A percentile compares a stretch with the other conserved stretches of the same genome.
phyloP scores from a whole-genome alignment of 2,797 vertebrate species.

The Paramormyrops hopkinsi region DNA sequence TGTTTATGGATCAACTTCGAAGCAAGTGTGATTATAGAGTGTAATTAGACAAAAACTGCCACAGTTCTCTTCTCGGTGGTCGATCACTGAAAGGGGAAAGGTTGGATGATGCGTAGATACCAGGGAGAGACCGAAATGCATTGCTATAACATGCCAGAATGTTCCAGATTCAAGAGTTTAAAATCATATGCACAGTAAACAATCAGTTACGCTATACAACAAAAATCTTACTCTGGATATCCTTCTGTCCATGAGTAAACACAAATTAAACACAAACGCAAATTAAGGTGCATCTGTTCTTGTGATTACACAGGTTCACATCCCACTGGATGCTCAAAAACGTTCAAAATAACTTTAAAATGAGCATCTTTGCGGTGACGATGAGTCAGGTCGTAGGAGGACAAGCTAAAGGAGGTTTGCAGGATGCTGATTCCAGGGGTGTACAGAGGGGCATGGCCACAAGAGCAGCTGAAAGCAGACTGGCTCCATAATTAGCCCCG shows the following conservation, averaged over 20 bases:
- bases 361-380: background rate
- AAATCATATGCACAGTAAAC: background rate
- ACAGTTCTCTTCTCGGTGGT: background rate
- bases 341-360: background rate
- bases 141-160: background rate
- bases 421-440: background rate
- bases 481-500: background rate
- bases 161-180: background rate
- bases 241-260: background rate
- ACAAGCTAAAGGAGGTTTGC: background rate
- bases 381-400: background rate
- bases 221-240: background rate
- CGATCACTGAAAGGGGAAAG: background rate
- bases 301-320: background rate
- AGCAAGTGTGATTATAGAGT: background rate
- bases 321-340: background rate
- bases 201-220: background rate
- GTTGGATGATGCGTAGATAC: background rate
- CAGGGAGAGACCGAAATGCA: background rate
- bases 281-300: background rate
- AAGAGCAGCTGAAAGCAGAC: background rate
- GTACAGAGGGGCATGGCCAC: background rate
- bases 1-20: conserved; percentile 11
- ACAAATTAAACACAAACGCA: background rate
- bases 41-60: conserved; percentile 3